phyloP scores from a whole-genome alignment of 2,888 invertebrate species.

The Empis stercorea region DNA sequence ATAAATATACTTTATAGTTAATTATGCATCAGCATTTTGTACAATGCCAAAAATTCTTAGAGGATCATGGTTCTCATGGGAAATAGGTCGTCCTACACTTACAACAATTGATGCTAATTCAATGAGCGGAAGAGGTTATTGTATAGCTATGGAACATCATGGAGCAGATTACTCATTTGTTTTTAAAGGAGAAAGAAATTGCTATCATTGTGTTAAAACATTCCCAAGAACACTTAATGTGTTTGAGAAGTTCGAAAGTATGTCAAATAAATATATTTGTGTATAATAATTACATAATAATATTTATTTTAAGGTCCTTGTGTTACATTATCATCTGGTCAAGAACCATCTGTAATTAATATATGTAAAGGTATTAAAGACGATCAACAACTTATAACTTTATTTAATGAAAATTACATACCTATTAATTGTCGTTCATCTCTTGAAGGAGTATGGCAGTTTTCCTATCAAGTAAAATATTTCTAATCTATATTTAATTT shows the following conservation, averaged over 20 bases:
- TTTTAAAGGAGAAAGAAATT: conserved; percentile 48
- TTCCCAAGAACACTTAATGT: conserved; percentile 78
- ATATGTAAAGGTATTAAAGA: conserved; percentile 62
- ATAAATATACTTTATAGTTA: background rate
- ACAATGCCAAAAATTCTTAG: conserved; percentile 64
- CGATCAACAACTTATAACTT: conserved; percentile 68
- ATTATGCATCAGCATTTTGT: conserved; percentile 36
- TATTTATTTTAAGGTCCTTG: conserved; percentile 47
- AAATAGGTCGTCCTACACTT: conserved; percentile 68
- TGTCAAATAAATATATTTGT: background rate
- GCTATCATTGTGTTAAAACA: conserved; percentile 76
- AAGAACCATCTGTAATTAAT: conserved; percentile 58
- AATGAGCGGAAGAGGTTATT: conserved; percentile 63
- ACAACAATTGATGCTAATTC: conserved; percentile 70
- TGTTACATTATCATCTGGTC: conserved; percentile 50
- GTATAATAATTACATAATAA: background rate
- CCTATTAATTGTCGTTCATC: conserved; percentile 87
- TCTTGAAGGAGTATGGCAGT: conserved; percentile 92
- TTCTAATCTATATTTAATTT: background rate
- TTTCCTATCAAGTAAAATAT: conserved; percentile 58
- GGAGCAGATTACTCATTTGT: conserved; percentile 79
- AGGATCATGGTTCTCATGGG: conserved; percentile 87
- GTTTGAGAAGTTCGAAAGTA: conserved; percentile 76
- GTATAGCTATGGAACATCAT: conserved; percentile 59
- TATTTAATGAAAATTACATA: conserved; percentile 81